These are phyloP conservation scores for Macropus fuliginosus DNA, from an alignment of 2,797 vertebrate species.

Conservation along the genomic window DNA sequence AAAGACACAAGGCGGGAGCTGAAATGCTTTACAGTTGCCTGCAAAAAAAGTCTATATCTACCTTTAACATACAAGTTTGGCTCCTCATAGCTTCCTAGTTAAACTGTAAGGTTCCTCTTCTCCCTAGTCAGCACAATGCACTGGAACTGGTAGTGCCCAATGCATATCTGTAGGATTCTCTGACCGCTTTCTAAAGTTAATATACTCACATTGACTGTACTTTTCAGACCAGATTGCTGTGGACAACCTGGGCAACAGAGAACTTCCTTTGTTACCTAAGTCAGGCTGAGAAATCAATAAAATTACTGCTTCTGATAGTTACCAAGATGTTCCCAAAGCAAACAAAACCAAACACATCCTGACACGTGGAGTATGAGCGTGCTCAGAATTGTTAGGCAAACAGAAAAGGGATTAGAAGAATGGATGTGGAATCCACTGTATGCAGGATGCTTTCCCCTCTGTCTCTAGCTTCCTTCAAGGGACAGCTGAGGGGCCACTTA, in stretches of 20 bases:
- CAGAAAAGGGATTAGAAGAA: background rate
- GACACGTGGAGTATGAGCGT: background rate
- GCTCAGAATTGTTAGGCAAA: background rate
- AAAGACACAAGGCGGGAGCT: background rate
- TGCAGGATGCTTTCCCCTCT: background rate
- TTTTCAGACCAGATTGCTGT: background rate
- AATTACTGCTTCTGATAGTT: background rate
- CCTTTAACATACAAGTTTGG: background rate
- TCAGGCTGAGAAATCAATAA: background rate
- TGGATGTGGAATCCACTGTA: background rate
- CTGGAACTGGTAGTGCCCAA: background rate
- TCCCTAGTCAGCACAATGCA: background rate
- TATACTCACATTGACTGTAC: background rate
- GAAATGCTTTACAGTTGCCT: background rate
- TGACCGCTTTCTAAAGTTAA: background rate
- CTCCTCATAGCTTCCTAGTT: background rate
- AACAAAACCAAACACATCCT: background rate
- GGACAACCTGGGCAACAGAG: background rate
- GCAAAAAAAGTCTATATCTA: background rate
- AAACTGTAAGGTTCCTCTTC: background rate
- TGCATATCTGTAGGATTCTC: background rate
- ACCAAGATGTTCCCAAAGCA: background rate
- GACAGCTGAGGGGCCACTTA: background rate
- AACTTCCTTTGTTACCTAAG: background rate
- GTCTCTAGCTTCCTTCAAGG: background rate